phyloP scores from a whole-genome alignment of 1,140 invertebrate genomes.

The Drosophila yakuba region DNA sequence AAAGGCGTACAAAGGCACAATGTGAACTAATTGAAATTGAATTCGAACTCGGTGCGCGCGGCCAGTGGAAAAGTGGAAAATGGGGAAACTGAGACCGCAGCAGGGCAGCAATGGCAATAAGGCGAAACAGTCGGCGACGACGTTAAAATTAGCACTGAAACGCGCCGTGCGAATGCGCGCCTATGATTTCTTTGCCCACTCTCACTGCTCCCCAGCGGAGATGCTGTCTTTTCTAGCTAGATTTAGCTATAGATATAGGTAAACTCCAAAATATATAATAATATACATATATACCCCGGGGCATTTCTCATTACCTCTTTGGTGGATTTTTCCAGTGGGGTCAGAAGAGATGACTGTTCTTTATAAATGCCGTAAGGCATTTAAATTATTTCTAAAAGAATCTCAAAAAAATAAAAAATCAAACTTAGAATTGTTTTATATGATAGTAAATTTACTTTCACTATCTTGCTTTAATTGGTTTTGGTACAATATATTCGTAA shows the following conservation, averaged over 20 bases:
- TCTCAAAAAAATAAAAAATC: too few species aligned
- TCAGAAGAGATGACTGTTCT: too few species aligned
- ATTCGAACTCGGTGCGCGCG: conserved; percentile 55
- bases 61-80: conserved; percentile 58
- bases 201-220: conserved; percentile 23
- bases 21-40: conserved; percentile 72
- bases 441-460: too few species aligned
- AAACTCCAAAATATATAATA: too few species aligned
- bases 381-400: too few species aligned
- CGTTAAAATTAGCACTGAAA: conserved; percentile 80
- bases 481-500: neutral
- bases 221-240: neutral
- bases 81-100: conserved; percentile 54
- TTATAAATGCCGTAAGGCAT: too few species aligned
- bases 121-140: conserved; percentile 70
- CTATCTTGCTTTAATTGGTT: neutral
- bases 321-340: too few species aligned
- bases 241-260: neutral
- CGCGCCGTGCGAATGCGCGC: conserved; percentile 62
- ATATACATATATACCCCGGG: too few species aligned
- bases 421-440: too few species aligned
- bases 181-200: conserved; percentile 64
- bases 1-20: conserved; percentile 64
- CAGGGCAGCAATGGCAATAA: conserved; percentile 61
- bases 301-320: too few species aligned